Percentiles rank a stretch among this genome's conserved stretches.
phyloP scores from a whole-genome alignment of 2,113 vertebrate genomes.

The Gallinago undulata region DNA sequence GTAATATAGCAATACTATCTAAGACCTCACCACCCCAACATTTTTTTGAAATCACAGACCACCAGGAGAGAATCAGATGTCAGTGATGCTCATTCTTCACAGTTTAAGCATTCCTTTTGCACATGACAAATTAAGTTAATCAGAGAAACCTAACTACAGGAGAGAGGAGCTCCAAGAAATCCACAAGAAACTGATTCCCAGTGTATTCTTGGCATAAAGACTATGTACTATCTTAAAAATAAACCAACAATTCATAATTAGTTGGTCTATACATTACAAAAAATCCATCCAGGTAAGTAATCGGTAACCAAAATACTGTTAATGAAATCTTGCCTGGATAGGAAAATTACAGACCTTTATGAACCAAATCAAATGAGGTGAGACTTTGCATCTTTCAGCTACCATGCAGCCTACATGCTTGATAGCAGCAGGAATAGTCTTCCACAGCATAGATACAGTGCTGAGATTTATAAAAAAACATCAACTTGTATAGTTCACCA shows the following conservation, averaged over 20 bases:
- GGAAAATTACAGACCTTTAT: neutral
- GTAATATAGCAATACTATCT: neutral
- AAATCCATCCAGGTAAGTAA: neutral
- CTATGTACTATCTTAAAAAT: neutral
- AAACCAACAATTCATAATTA: neutral
- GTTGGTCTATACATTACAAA: neutral
- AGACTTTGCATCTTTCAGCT: neutral
- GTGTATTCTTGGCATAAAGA: neutral
- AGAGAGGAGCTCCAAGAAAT: neutral
- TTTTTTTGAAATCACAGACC: neutral
- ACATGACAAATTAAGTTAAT: neutral
- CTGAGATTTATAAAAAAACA: neutral
- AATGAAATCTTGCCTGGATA: neutral
- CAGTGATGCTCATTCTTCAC: neutral
- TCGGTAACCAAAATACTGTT: neutral
- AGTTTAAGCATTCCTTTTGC: neutral
- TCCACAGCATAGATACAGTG: neutral
- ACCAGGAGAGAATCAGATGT: neutral
- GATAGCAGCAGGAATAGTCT: neutral
- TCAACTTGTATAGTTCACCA: neutral
- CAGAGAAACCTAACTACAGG: neutral
- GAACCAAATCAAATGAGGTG: neutral
- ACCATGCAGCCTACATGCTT: neutral
- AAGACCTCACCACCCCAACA: neutral
- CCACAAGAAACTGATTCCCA: neutral